Conservation (phyloP, 2,888 invertebrate genomes). For the Operophtera brumata region DNA sequence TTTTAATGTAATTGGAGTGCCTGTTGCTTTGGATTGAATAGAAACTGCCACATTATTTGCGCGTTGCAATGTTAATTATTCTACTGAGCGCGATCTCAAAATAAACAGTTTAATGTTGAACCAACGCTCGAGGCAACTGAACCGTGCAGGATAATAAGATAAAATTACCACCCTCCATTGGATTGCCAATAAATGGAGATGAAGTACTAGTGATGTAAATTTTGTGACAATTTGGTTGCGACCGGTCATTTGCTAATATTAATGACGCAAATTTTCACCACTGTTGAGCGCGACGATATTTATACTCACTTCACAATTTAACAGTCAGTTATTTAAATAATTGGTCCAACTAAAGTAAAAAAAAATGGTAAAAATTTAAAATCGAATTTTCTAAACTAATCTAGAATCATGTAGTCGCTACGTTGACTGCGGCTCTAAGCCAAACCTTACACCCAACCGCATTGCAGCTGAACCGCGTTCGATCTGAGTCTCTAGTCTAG, state of each 20-base stretch:
- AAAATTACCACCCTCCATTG: constrained; percentile 46
- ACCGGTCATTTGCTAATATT: constrained; percentile 54
- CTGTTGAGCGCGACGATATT: constrained; percentile 46
- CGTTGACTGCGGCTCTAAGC: no score
- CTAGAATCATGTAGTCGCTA: no score
- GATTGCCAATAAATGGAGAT: constrained; percentile 53
- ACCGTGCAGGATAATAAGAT: constrained; percentile 44
- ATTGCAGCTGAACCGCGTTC: no score
- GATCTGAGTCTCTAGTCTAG: no score
- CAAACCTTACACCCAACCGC: no score
- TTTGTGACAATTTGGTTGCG: constrained; percentile 52
- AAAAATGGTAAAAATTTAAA: not conserved
- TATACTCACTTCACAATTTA: constrained; percentile 26
- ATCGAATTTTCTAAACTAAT: not conserved
- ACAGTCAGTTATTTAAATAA: constrained; percentile 27
- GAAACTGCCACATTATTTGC: constrained; percentile 26
- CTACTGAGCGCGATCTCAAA: constrained; percentile 28
- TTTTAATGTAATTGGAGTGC: constrained; percentile 33
- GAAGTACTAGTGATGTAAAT: constrained; percentile 50
- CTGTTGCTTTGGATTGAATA: constrained; percentile 27
- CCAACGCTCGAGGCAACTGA: constrained; percentile 31
- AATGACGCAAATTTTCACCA: constrained; percentile 51
- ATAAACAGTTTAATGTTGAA: constrained; percentile 35
- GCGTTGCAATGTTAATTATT: constrained; percentile 32
- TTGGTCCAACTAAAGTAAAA: constrained; percentile 27